Evolutionary conservation across 2,888 invertebrate genomes (phyloP).

Genomic region (Maniola hyperantus): DNA sequence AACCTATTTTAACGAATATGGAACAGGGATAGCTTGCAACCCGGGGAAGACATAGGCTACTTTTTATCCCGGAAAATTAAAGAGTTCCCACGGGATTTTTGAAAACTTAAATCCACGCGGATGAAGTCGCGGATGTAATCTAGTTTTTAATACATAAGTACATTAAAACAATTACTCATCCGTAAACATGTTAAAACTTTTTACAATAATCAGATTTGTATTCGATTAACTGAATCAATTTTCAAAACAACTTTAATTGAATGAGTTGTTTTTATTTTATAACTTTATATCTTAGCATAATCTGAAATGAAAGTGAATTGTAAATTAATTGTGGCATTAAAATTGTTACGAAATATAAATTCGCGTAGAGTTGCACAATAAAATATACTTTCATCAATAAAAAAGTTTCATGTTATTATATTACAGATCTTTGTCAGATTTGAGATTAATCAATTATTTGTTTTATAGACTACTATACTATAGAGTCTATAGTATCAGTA

Average conservation of each 20-base stretch:
- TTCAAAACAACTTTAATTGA: not conserved
- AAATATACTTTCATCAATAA: slow-evolving; percentile 28
- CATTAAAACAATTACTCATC: not conserved
- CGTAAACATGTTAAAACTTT: not conserved
- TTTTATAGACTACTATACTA: slow-evolving; percentile 5
- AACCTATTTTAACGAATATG: too few relatives aligned
- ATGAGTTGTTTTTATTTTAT: slow-evolving; percentile 1
- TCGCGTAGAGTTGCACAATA: slow-evolving; percentile 20
- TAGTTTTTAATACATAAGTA: too few relatives aligned
- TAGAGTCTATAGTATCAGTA: too few relatives aligned
- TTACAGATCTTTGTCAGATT: slow-evolving; percentile 20
- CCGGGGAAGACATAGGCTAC: too few relatives aligned
- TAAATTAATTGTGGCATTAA: slow-evolving; percentile 7
- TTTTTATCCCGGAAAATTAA: too few relatives aligned
- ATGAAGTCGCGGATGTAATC: too few relatives aligned
- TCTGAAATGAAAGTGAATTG: slow-evolving; percentile 18
- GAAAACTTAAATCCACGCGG: too few relatives aligned
- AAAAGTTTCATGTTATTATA: slow-evolving; percentile 24
- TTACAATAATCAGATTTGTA: not conserved
- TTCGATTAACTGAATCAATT: slow-evolving; percentile 5
- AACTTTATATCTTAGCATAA: slow-evolving; percentile 3
- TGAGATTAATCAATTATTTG: slow-evolving; percentile 18
- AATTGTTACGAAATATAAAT: slow-evolving; percentile 22
- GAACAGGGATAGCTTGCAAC: too few relatives aligned
- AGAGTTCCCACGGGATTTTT: too few relatives aligned